These are phyloP conservation scores for Diplolepis rosae DNA, from an alignment of 2,888 invertebrate genomes.

Conservation along the genomic window DNA sequence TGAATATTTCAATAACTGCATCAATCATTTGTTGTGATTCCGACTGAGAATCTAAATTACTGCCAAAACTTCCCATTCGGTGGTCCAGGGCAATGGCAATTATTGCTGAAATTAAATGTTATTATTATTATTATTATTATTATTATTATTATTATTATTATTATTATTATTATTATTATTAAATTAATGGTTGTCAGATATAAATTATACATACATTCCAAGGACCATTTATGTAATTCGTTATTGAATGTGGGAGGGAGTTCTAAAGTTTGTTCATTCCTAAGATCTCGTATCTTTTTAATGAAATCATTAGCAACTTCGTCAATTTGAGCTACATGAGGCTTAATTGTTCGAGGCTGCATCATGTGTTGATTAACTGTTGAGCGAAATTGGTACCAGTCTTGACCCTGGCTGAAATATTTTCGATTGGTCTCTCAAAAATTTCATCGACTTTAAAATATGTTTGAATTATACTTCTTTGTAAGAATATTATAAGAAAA, in stretches of 20 bases:
- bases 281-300: constrained; percentile 75
- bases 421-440: too few relatives aligned
- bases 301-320: constrained; percentile 86
- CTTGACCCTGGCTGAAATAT: constrained; percentile 84
- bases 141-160: too few relatives aligned
- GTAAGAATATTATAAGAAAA: background rate
- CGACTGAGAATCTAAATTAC: constrained; percentile 75
- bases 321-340: constrained; percentile 84
- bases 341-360: constrained; percentile 85
- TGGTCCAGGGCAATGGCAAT: constrained; percentile 88
- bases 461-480: background rate
- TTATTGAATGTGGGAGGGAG: constrained; percentile 81
- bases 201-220: constrained; percentile 82
- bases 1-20: constrained; percentile 85
- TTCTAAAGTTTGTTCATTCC: constrained; percentile 75
- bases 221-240: constrained; percentile 86
- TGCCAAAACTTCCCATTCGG: constrained; percentile 83
- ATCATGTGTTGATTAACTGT: constrained; percentile 89
- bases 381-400: constrained; percentile 89
- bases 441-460: background rate
- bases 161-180: too few relatives aligned
- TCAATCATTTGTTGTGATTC: constrained; percentile 86
- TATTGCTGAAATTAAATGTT: too few relatives aligned
- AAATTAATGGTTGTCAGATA: constrained; percentile 45
- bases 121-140: too few relatives aligned